These are phyloP conservation scores for Acleris laterana DNA, from an alignment of 2,888 invertebrate species.

Conservation along the genomic window DNA sequence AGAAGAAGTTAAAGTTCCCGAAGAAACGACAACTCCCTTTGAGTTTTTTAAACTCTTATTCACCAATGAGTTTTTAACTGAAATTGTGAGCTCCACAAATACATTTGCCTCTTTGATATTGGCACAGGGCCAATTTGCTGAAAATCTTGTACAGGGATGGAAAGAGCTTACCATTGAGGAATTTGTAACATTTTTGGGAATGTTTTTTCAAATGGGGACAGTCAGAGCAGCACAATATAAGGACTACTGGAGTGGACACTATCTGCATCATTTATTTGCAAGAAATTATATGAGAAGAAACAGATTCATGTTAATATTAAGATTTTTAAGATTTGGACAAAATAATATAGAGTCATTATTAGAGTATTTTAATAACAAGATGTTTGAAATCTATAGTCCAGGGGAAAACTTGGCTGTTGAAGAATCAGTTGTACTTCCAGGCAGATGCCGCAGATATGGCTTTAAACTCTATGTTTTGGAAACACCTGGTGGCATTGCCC, in stretches of 20 bases:
- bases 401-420: slow-evolving; percentile 18
- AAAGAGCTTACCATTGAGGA: slow-evolving; percentile 29
- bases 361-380: slow-evolving; percentile 55
- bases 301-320: slow-evolving; percentile 46
- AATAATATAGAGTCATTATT: slow-evolving; percentile 51
- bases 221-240: slow-evolving; percentile 49
- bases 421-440: slow-evolving; percentile 2
- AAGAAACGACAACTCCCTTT: neutral
- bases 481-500: slow-evolving; percentile 50
- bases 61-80: neutral
- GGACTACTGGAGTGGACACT: slow-evolving; percentile 38
- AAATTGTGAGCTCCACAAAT: neutral
- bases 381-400: slow-evolving; percentile 50
- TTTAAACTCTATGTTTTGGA: slow-evolving; percentile 55
- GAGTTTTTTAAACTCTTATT: neutral
- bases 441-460: slow-evolving; percentile 55
- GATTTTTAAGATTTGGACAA: slow-evolving; percentile 51
- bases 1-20: neutral
- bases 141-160: neutral
- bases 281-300: no score
- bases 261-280: no score
- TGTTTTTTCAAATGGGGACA: slow-evolving; percentile 58
- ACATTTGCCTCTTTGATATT: neutral
- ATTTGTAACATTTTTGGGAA: slow-evolving; percentile 54
- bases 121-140: neutral